A percentile compares a stretch with the other conserved stretches of the same genome.
These are phyloP conservation scores for Gymnogyps californianus DNA, from an alignment of 2,113 vertebrate genomes.

Conservation along the genomic window DNA sequence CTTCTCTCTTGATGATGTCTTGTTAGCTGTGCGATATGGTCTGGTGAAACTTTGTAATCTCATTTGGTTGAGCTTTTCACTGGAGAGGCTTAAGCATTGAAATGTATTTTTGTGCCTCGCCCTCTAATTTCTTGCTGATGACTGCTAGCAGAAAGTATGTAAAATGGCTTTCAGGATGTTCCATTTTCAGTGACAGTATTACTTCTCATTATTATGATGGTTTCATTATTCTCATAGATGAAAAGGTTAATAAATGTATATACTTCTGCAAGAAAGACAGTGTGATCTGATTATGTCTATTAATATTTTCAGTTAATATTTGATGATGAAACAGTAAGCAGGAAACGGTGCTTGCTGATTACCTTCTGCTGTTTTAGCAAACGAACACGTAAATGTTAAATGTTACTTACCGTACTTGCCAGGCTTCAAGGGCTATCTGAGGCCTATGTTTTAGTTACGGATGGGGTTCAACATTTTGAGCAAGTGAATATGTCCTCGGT, in stretches of 20 bases:
- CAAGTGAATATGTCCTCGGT: neutral
- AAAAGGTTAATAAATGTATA: conserved; percentile 49
- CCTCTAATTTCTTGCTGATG: neutral
- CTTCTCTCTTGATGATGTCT: neutral
- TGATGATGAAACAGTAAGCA: conserved; percentile 54
- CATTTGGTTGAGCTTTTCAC: neutral
- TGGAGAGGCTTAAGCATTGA: neutral
- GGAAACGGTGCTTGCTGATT: conserved; percentile 31
- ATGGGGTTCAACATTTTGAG: conserved; percentile 7
- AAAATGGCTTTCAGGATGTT: conserved; percentile 10
- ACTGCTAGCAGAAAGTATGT: neutral
- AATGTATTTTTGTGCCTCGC: neutral
- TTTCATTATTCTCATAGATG: neutral
- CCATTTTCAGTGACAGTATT: neutral
- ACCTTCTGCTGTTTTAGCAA: conserved; percentile 30
- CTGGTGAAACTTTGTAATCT: neutral
- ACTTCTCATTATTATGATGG: neutral
- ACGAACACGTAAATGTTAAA: conserved; percentile 32
- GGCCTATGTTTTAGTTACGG: conserved; percentile 60
- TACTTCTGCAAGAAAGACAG: neutral
- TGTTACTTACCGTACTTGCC: neutral
- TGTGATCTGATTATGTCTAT: conserved; percentile 45
- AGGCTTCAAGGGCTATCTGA: conserved; percentile 18
- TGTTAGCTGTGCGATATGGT: neutral
- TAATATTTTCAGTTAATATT: conserved; percentile 69